Base-by-base conservation (phyloP, 2,113 vertebrate species). In the Hemicordylus capensis region DNA sequence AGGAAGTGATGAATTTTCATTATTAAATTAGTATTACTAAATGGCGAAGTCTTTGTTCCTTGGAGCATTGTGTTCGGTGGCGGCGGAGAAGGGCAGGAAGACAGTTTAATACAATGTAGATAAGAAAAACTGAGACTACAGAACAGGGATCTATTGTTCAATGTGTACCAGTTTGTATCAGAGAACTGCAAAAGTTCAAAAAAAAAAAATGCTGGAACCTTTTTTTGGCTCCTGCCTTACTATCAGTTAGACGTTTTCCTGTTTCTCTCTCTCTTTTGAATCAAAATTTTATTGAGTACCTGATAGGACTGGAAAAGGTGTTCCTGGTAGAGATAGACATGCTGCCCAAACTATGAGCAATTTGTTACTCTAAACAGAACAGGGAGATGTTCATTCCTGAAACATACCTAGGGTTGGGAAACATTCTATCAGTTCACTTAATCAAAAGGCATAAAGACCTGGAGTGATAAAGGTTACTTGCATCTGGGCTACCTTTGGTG, bases 201-300 rank as follows among this genome's bases (percentile, higher is more conserved):
- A n/a, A n/a, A n/a, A n/a, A n/a, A n/a, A n/a, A n/a, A n/a, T n/a
- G 3, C 31, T 69, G 63, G 6, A 77, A 56, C 22, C 46, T n/a
- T 67, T 77, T 51, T 46, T 83, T 61, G 44, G 63, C 73, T 48
- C 0, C 0, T 4, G 11, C 0, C 0, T 46, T 15, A 4, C 20
- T 81, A 76, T n/a, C 42, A 51, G 59, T 64, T 4, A 22, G 0
- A 37, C 5, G 31, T 59, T 54, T 64, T 70, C 4, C 22, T 73
- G 9, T n/a, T n/a, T n/a, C n/a, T 24, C 3, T 73, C 59, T 76
- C 10, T 48, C 26, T 28, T 76, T 64, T 56, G 37, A 77, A 56
- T 58, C 15, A 24, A 77, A 77, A 58, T 69, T 24, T 54, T 39
- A n/a, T 56, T 10, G 34, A 31, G 20, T 64, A 76, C 24, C 75